Evolutionary conservation across 2,888 invertebrate genomes (phyloP).

Genomic region (Aethes cnicana): DNA sequence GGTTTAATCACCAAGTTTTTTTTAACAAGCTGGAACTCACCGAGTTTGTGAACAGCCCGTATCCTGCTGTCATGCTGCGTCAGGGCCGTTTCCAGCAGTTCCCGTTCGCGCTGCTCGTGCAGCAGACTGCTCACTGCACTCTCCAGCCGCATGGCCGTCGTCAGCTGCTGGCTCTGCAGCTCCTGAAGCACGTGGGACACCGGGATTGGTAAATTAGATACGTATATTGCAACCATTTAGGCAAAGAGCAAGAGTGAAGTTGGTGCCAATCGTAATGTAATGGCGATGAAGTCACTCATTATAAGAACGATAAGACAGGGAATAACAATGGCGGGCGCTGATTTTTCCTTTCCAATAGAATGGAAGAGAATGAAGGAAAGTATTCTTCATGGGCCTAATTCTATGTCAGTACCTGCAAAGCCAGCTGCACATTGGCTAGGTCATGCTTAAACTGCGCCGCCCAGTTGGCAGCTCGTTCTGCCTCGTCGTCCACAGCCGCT

Average conservation of each 20-base stretch:
- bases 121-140: conserved; percentile 71
- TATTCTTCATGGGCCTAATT: too few relatives aligned
- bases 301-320: too few relatives aligned
- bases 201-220: neutral
- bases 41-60: conserved; percentile 60
- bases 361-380: too few relatives aligned
- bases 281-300: too few relatives aligned
- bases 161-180: conserved; percentile 76
- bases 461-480: conserved; percentile 71
- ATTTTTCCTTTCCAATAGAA: too few relatives aligned
- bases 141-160: conserved; percentile 74
- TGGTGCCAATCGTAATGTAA: too few relatives aligned
- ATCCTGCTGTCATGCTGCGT: conserved; percentile 71
- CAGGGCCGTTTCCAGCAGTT: conserved; percentile 69
- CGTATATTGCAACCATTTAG: too few relatives aligned
- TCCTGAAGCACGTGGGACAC: conserved; percentile 51
- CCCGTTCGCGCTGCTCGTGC: conserved; percentile 72
- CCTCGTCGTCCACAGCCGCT: conserved; percentile 77
- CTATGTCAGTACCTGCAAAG: conserved; percentile 62
- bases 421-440: conserved; percentile 71
- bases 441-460: conserved; percentile 80
- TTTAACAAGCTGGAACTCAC: too few relatives aligned
- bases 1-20: too few relatives aligned
- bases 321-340: too few relatives aligned
- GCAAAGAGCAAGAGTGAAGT: too few relatives aligned